Evolutionary conservation across 2,113 vertebrate species (phyloP), one percentile per base, ranked within the genome.

Genomic region (Pogonocichla stellata): DNA sequence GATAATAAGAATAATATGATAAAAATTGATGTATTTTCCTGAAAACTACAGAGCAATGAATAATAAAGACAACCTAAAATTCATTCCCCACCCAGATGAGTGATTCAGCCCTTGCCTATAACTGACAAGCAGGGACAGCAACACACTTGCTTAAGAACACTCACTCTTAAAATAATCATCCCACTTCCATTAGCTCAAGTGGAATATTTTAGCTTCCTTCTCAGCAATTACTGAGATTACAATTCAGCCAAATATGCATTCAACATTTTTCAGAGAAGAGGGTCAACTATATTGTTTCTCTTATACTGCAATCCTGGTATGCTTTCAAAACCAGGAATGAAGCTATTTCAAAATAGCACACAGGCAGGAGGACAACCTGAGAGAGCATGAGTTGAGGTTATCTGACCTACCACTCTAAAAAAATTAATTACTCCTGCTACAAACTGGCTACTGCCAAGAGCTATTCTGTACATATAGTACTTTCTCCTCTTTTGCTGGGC

Each of bases 201-300:
- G 84, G 89, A 95, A 91, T 84, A 81, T 87, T 93, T 77, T 14
- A 72, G 61, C 83, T 86, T 93, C 80, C 36, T 86, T 81, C 64
- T 71, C 58, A 18, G 16, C 24, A 65, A 75, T 40, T 69, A 71
- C 57, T 17, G 58, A 84, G 80, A 88, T 67, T 67, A 84, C 33
- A 72, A 10, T 64, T 71, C 80, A 93, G 64, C 54, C 18, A 38
- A 10, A 80, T 0, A 4, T 23, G 31, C 33, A 74, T 58, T 61
- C 48, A 81, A 56, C 28, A 5, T 78, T 45, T 72, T 84, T 71
- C 79, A 75, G 58, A 86, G n/a, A 82, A 53, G 42, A 77, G 58
- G 56, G 57, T 71, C 69, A 89, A 71, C 47, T 40, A 54, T 6
- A n/a, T 29, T n/a, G 48, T 40, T 92, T 38, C 22, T 31, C 60